phyloP scores from a whole-genome alignment of 23 tunicate genomes.

The Diplosoma virens region DNA sequence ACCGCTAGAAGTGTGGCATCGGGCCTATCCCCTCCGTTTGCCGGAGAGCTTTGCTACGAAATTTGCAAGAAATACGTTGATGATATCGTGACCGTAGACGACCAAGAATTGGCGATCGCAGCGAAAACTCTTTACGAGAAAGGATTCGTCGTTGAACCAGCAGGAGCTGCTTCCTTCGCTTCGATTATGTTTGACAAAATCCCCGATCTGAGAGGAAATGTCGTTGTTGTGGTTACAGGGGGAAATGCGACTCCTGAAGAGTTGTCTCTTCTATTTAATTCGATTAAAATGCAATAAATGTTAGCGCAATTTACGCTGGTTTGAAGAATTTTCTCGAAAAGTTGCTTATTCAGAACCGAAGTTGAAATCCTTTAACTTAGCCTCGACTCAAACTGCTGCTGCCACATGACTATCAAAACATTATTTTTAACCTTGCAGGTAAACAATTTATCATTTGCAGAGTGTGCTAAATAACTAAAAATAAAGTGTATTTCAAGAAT shows the following conservation, averaged over 20 bases:
- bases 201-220: conserved; percentile 49
- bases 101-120: conserved; percentile 40
- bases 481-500: too few relatives aligned
- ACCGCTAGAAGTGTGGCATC: conserved; percentile 57
- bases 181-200: conserved; percentile 52
- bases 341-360: too few relatives aligned
- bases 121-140: conserved; percentile 27
- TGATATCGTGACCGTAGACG: conserved; percentile 48
- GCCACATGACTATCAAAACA: too few relatives aligned
- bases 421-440: too few relatives aligned
- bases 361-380: too few relatives aligned
- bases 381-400: too few relatives aligned
- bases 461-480: too few relatives aligned
- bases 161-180: conserved; percentile 74
- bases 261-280: conserved; percentile 25
- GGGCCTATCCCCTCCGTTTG: conserved; percentile 71
- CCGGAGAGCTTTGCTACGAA: conserved; percentile 47
- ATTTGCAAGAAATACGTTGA: conserved; percentile 33
- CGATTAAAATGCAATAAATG: too few relatives aligned
- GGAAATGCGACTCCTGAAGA: conserved; percentile 58
- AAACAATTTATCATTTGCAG: too few relatives aligned
- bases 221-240: conserved; percentile 68
- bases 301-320: too few relatives aligned
- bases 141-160: conserved; percentile 57
- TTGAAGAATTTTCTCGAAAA: too few relatives aligned